Percentiles rank a stretch among this genome's conserved stretches.
Evolutionary conservation across 2,113 vertebrate species (phyloP).

Genomic region (Lipotes vexillifer): DNA sequence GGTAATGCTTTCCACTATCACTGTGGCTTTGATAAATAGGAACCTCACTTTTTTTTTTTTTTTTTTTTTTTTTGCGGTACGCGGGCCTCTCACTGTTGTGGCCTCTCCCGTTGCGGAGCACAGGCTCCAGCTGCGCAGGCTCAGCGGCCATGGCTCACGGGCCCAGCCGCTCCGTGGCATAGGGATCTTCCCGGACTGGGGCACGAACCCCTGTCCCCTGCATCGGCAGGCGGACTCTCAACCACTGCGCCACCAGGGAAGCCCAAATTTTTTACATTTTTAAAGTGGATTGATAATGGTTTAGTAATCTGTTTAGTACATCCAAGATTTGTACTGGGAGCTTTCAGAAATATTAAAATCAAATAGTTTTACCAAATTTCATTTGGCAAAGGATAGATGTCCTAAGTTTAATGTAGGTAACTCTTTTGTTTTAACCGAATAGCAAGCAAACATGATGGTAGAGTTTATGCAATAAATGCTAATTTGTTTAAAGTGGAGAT

Average conservation of each 20-base stretch:
- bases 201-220: too few species aligned
- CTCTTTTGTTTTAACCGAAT: background rate
- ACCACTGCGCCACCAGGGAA: too few species aligned
- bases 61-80: too few species aligned
- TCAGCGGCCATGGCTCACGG: too few species aligned
- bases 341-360: background rate
- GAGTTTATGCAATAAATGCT: background rate
- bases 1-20: background rate
- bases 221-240: too few species aligned
- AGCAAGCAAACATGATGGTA: background rate
- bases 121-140: too few species aligned
- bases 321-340: background rate
- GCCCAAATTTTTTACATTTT: background rate
- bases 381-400: background rate
- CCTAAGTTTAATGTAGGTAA: background rate
- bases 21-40: background rate
- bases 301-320: background rate
- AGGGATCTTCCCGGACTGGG: too few species aligned
- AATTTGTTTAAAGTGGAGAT: background rate
- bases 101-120: too few species aligned
- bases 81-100: too few species aligned
- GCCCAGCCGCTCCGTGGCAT: too few species aligned
- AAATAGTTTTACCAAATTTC: background rate
- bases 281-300: background rate
- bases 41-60: background rate